Base-by-base conservation (phyloP, 92 coral and sea anemone genomes). In the Actinostola sp. region DNA sequence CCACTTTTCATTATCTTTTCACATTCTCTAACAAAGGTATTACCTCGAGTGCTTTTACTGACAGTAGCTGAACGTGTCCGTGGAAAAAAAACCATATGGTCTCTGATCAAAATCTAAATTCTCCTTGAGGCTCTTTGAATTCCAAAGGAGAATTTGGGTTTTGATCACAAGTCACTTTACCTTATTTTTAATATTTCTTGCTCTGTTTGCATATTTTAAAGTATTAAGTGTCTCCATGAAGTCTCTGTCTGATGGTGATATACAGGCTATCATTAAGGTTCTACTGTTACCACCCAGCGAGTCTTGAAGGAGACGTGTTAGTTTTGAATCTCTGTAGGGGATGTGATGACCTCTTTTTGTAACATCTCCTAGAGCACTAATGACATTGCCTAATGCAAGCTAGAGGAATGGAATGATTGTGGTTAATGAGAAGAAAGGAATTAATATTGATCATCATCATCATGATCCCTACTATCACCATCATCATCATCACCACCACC, bases 181-280 rank as follows among this genome's bases (percentile, higher is more conserved):
- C 93, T 91, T 95, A 71, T 95, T 95, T 68, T 95, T 95, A 54
- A 95, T 95, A 67, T 95, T 95, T 25, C 99, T 77, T 10, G 99
- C 99, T 80, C 99, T 84, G 92, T 95, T 95, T 3, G 99, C 99
- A 78, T 95, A 95, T 81, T 95, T 95, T 28, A 95, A 85, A 1
- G 99, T 92, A 58, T 95, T 95, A 56, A 95, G 66, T 0, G 99
- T 95, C 57, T 95, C 99, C 99, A 95, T 95, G 78, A 95, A 95
- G 67, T 95, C 99, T 42, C 99, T 82, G 48, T 95, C 99, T 36
- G 99, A 95, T 10, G 99, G 97, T 17, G 97, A 91, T 9, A 88
- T 84, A 66, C 99, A 95, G 0, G 99, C 99, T 48, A 95, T 95
- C 99, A 95, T 95, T 36, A 95, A 73, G 0, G 99, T 95, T 19